phyloP scores from a whole-genome alignment of 2,113 vertebrate species.

The Thamnophis sirtalis region DNA sequence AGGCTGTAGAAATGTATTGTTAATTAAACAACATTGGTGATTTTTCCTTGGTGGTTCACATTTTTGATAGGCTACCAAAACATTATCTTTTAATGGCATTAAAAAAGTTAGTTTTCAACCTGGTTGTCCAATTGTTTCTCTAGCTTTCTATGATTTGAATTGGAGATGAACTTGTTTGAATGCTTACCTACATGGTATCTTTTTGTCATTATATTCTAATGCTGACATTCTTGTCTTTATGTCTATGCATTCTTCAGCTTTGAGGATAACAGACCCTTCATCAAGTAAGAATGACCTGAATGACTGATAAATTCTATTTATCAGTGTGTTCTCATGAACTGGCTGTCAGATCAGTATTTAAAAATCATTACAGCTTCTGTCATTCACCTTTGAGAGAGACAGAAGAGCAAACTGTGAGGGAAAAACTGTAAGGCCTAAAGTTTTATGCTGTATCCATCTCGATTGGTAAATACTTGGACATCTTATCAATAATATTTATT shows the following conservation, averaged over 20 bases:
- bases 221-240: slow-evolving; percentile 80
- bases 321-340: slow-evolving; percentile 77
- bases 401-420: slow-evolving; percentile 83
- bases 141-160: slow-evolving; percentile 5
- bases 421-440: slow-evolving; percentile 53
- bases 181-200: slow-evolving; percentile 54
- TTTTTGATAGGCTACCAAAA: not conserved
- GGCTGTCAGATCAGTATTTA: slow-evolving; percentile 73
- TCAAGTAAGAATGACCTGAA: slow-evolving; percentile 93
- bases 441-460: slow-evolving; percentile 47
- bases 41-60: not conserved
- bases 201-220: slow-evolving; percentile 73
- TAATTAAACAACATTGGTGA: not conserved
- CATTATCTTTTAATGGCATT: not conserved
- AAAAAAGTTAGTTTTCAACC: not conserved
- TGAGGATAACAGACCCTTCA: slow-evolving; percentile 93
- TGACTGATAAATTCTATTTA: slow-evolving; percentile 78
- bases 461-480: slow-evolving; percentile 55
- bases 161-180: slow-evolving; percentile 34
- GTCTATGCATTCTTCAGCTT: slow-evolving; percentile 83
- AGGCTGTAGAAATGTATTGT: not conserved
- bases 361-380: slow-evolving; percentile 79
- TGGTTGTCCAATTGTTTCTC: slow-evolving; percentile 7
- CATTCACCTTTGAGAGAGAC: slow-evolving; percentile 77
- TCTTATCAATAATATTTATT: slow-evolving; percentile 32